Conservation (phyloP, 2,113 vertebrate genomes). For the Rhinoderma darwinii region DNA sequence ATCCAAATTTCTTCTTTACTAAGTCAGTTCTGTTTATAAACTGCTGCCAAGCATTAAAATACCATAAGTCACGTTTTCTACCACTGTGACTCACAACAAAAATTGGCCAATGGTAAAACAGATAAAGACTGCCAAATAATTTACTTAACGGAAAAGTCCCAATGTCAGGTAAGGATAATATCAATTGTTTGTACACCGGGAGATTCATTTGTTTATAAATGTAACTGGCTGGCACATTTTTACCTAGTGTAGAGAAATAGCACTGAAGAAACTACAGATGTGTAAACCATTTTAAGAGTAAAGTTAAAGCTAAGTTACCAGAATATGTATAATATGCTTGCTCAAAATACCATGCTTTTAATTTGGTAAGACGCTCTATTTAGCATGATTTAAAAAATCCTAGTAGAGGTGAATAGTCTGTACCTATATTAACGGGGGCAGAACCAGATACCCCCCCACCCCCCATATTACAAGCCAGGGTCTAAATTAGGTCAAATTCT, state of each 20-base stretch:
- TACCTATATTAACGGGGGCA: too few relatives aligned
- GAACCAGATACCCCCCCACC: too few relatives aligned
- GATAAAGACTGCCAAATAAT: background rate
- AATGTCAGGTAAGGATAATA: background rate
- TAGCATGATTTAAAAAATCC: too few relatives aligned
- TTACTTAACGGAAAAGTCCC: background rate
- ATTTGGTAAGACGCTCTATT: too few relatives aligned
- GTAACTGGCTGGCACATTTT: background rate
- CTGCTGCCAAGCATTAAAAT: slow-evolving; percentile 28
- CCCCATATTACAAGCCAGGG: too few relatives aligned
- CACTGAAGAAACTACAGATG: background rate
- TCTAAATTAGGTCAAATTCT: too few relatives aligned
- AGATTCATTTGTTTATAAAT: background rate
- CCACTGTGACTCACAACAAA: background rate
- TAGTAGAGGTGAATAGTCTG: too few relatives aligned
- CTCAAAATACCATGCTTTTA: too few relatives aligned
- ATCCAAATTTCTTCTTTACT: slow-evolving; percentile 9
- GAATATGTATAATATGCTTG: too few relatives aligned
- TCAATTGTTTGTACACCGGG: background rate
- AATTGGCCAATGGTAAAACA: background rate
- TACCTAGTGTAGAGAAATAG: background rate
- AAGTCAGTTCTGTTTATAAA: slow-evolving; percentile 6
- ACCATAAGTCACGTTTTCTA: background rate
- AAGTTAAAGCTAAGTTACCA: too few relatives aligned
- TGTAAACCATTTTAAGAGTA: background rate